A percentile compares a stretch with the other conserved stretches of the same genome.
phyloP scores from a whole-genome alignment of 2,888 invertebrate genomes.

The Gastracanthus pulcherrimus region DNA sequence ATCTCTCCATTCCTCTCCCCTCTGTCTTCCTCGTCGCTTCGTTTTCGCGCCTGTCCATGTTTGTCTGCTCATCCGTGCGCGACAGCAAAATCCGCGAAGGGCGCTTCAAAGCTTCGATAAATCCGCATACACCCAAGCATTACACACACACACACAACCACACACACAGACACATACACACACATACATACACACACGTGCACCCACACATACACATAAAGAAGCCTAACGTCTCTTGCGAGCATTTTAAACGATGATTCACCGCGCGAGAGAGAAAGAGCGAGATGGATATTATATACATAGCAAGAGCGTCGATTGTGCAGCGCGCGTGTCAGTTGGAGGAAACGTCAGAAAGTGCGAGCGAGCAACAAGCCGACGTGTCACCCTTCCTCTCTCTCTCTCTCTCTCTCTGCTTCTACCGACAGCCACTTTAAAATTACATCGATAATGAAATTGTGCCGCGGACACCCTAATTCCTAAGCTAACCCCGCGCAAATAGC shows the following conservation, averaged over 20 bases:
- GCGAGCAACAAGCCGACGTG: conserved; percentile 31
- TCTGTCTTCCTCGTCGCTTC: background rate
- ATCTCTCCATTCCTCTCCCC: too few species aligned
- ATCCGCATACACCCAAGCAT: too few species aligned
- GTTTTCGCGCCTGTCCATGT: too few species aligned
- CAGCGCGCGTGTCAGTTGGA: conserved; percentile 49
- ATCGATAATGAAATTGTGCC: conserved; percentile 76
- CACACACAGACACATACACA: too few species aligned
- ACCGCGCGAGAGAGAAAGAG: background rate
- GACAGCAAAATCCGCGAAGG: too few species aligned
- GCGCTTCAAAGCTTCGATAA: too few species aligned
- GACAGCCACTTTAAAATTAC: conserved; percentile 77
- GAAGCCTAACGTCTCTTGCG: conserved; percentile 9
- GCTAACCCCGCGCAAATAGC: conserved; percentile 65
- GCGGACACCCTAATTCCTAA: conserved; percentile 70
- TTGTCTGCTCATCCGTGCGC: too few species aligned
- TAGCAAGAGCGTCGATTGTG: background rate
- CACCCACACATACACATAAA: too few species aligned
- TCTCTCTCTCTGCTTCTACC: too few species aligned
- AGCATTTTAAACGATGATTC: conserved; percentile 23
- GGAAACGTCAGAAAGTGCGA: conserved; percentile 67
- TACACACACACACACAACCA: too few species aligned
- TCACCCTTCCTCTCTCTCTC: conserved; percentile 63
- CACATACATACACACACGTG: too few species aligned
- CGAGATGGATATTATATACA: background rate